Evolutionary conservation across 2,113 vertebrate genomes (phyloP).

Genomic region (Penelope pileata): DNA sequence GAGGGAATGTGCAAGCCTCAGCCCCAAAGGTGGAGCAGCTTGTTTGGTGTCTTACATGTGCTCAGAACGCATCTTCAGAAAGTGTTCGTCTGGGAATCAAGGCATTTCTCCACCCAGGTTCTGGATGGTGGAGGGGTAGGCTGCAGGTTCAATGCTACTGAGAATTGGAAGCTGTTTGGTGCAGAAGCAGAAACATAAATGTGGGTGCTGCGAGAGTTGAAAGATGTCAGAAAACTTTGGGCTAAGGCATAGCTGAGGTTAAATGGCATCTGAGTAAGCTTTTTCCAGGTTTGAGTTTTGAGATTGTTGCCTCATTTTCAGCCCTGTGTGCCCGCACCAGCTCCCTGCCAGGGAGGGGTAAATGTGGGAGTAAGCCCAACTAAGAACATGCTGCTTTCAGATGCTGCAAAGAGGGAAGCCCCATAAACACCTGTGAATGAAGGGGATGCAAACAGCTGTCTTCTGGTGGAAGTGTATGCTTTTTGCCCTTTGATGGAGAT

Average conservation of each 20-base stretch:
- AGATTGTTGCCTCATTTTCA: not conserved
- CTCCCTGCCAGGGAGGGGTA: not conserved
- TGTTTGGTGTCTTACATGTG: not conserved
- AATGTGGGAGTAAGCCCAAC: not conserved
- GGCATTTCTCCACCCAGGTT: not conserved
- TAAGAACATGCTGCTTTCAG: not conserved
- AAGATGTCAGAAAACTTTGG: not conserved
- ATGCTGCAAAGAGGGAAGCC: not conserved
- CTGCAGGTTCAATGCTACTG: not conserved
- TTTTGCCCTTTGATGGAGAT: not conserved
- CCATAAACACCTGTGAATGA: not conserved
- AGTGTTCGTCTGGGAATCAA: not conserved
- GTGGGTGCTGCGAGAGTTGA: not conserved
- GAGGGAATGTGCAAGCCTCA: not conserved
- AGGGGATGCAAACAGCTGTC: not conserved
- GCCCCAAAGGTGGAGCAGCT: not conserved
- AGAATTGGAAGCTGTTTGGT: not conserved
- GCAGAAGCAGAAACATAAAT: not conserved
- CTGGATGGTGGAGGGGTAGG: not conserved
- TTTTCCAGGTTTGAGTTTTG: not conserved
- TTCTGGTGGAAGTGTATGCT: not conserved
- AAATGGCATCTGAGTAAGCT: not conserved
- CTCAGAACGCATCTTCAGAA: constrained; percentile 8
- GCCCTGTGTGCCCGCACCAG: not conserved
- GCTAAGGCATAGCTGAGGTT: not conserved